Percentiles rank a stretch among this genome's conserved stretches.
These are phyloP conservation scores for Bubo blakistoni DNA, from an alignment of 2,113 vertebrate genomes.

Conservation along the genomic window DNA sequence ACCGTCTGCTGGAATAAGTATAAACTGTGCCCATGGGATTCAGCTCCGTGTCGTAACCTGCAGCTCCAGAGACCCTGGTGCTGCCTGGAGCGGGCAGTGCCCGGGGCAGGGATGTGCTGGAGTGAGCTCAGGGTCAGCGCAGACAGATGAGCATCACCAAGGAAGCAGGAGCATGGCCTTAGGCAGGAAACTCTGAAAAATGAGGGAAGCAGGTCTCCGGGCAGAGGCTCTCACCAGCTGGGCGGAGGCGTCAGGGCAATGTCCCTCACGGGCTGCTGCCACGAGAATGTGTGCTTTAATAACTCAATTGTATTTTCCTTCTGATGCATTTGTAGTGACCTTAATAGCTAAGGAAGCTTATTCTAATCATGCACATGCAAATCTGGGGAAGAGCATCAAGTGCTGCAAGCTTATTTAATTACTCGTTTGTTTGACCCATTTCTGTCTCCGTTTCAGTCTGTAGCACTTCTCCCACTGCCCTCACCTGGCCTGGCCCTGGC, in stretches of 20 bases:
- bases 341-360: not conserved
- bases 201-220: not conserved
- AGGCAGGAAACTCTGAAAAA: not conserved
- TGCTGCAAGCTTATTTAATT: not conserved
- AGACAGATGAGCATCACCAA: not conserved
- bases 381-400: not conserved
- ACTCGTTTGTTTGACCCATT: not conserved
- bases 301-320: not conserved
- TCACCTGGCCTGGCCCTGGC: not conserved
- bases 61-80: accelerated
- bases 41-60: accelerated
- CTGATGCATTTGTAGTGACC: not conserved
- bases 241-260: not conserved
- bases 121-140: not conserved
- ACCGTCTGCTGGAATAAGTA: not conserved
- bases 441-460: not conserved
- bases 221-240: not conserved
- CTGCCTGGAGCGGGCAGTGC: not conserved
- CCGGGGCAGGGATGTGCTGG: not conserved
- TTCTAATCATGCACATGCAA: not conserved
- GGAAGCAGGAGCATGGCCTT: not conserved
- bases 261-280: not conserved
- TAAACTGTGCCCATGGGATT: not conserved
- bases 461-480: not conserved
- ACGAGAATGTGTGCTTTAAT: not conserved